phyloP scores from a whole-genome alignment of 1,140 invertebrate genomes.

The Dendroctonus valens region DNA sequence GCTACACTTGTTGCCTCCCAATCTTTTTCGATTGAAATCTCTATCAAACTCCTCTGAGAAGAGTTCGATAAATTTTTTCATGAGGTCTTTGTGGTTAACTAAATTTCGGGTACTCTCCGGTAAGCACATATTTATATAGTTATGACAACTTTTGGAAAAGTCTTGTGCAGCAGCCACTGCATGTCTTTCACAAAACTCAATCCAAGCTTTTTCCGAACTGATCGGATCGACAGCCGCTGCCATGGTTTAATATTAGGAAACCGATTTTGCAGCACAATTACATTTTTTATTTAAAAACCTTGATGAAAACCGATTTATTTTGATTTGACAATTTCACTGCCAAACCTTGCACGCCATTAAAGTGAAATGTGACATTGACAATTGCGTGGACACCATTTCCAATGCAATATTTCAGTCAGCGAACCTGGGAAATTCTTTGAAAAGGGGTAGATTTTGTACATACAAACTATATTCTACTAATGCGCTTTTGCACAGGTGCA shows the following conservation, averaged over 20 bases:
- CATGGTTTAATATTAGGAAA: constrained; percentile 32
- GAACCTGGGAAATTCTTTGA: too few relatives aligned
- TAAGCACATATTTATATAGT: constrained; percentile 71
- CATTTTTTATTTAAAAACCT: constrained; percentile 13
- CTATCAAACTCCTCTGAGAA: constrained; percentile 80
- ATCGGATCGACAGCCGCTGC: constrained; percentile 41
- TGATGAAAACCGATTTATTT: constrained; percentile 6
- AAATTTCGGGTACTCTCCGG: constrained; percentile 62
- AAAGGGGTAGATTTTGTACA: too few relatives aligned
- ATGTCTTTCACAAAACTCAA: constrained; percentile 87
- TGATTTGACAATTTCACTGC: constrained; percentile 10
- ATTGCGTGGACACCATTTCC: too few relatives aligned
- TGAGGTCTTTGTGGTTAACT: constrained; percentile 72
- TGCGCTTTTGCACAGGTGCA: too few relatives aligned
- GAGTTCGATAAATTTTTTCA: constrained; percentile 80
- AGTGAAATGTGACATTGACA: too few relatives aligned
- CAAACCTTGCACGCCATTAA: constrained; percentile 14
- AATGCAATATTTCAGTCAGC: too few relatives aligned
- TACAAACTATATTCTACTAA: too few relatives aligned
- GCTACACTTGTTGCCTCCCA: constrained; percentile 55
- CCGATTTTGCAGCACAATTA: constrained; percentile 5
- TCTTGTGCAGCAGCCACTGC: constrained; percentile 78
- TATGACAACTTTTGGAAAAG: constrained; percentile 81
- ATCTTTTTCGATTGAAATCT: constrained; percentile 66
- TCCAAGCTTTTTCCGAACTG: constrained; percentile 59